Conservation (phyloP, 2,113 vertebrate species). For the Herpailurus yagouaroundi region DNA sequence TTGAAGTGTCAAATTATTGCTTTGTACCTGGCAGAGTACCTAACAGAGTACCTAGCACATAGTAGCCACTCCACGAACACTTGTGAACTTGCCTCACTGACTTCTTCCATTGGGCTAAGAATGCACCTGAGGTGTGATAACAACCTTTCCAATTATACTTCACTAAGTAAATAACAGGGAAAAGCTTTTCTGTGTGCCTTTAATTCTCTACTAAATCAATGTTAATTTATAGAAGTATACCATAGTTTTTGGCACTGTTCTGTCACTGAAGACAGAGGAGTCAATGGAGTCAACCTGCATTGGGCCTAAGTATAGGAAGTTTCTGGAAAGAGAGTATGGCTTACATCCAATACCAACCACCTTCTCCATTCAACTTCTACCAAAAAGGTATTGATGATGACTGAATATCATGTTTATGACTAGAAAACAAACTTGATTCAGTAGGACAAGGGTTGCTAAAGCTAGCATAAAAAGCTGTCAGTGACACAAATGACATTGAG, state of each 20-base stretch:
- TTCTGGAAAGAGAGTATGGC: slow-evolving; percentile 23
- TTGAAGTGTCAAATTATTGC: slow-evolving; percentile 45
- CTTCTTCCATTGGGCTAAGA: slow-evolving; percentile 40
- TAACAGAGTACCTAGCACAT: slow-evolving; percentile 6
- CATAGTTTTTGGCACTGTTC: neutral
- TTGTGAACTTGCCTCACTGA: neutral
- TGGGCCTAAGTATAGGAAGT: neutral
- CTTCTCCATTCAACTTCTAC: slow-evolving; percentile 9
- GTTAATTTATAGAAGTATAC: neutral
- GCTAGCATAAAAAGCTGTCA: slow-evolving; percentile 6
- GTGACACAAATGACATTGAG: slow-evolving; percentile 34
- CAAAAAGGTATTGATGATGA: slow-evolving; percentile 5
- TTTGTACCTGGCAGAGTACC: slow-evolving; percentile 29
- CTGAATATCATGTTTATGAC: neutral
- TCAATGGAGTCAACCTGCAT: neutral
- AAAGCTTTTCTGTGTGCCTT: slow-evolving; percentile 1
- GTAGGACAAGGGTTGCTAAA: slow-evolving; percentile 10
- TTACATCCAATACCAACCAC: neutral
- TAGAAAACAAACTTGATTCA: slow-evolving; percentile 48
- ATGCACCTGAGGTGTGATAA: neutral
- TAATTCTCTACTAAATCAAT: slow-evolving; percentile 25
- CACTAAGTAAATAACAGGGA: slow-evolving; percentile 2
- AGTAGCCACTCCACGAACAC: neutral
- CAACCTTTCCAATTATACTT: slow-evolving; percentile 33
- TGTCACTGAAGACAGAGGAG: slow-evolving; percentile 4